Base-by-base conservation (phyloP, 1,140 invertebrate species). In the Platyura marginata region DNA sequence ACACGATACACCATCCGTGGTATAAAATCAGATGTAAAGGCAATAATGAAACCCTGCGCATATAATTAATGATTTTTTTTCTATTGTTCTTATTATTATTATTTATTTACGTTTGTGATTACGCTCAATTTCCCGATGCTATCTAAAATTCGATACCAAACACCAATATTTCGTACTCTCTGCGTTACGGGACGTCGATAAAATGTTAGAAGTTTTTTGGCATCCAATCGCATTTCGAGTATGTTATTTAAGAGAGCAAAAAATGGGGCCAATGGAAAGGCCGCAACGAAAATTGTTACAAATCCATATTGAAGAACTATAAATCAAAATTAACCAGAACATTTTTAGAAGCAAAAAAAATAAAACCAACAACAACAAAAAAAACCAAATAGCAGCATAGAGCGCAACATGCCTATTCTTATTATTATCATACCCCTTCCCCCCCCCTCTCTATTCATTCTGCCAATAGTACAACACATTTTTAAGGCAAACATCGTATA, bases 11-110 rank as follows among this genome's bases (percentile, higher is more conserved):
- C 79, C 35, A 96, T 53, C 38, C 83, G 75, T 11, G 94, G 93
- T 47, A 98, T 88, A 63, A 97, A 93, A 53, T 97, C 91, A 0
- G 92, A 97, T 3, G 94, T 97, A 66, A 98, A 98, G 29, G 94
- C 94, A 55, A 99, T 98, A 40, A 98, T 93, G 53, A 96, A 91
- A 40, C 84, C 94, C 91, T 96, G 59, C 25, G 25, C 6, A 29
- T 13, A n/a, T n/a, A n/a, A n/a, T n/a, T n/a, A n/a, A n/a, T n/a
- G n/a, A n/a, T n/a, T n/a, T n/a, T n/a, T n/a, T n/a, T n/a, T n/a
- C n/a, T n/a, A n/a, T n/a, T n/a, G n/a, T n/a, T n/a, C n/a, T n/a
- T n/a, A n/a, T n/a, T n/a, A n/a, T n/a, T n/a, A n/a, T n/a, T n/a
- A n/a, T n/a, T n/a, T 34, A 70, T 76, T 78, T 64, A 93, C 91